Base-by-base conservation (phyloP, 2,888 invertebrate species). In the Rhagonycha lutea region DNA sequence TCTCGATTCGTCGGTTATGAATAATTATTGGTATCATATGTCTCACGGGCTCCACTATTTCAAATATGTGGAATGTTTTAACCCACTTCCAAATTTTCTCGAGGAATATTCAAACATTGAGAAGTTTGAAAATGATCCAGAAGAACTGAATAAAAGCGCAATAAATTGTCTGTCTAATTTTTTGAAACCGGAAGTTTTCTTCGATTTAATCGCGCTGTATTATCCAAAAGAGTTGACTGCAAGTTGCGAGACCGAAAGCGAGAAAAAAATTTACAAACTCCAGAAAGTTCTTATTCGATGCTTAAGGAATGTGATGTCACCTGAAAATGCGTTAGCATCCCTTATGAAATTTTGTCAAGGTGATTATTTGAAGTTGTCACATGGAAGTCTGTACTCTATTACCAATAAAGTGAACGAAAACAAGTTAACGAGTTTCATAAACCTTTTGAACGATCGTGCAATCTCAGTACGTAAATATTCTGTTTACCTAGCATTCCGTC, bases 401-500 rank as follows among this genome's bases (percentile, higher is more conserved):
- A 73, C 29, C 10, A 29, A 47, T n/a, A 60, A 73, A 24, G 32
- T 70, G 1, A 68, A 61, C 0, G 79, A 79, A 71, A 69, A 47
- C 1, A 60, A 77, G 23, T 23, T 78, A 3, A 14, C 24, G 0
- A 3, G 12, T 23, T 67, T 72, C 12, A 47, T 78, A 10, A 60
- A 68, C 14, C 28, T 63, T 28, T 61, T 79, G 10, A 29, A n/a
- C 10, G 61, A 69, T 26, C 29, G 68, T 10, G 28, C 72, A n/a
- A 72, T 78, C 28, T 75, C 76, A 9, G 72, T 71, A 12, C 67
- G 70, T 9, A 79, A 79, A 68, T 73, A 73, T 14, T 24, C 63
- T 8, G 28, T 79, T 10, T 61, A 62, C 61, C 62, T 80, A 3
- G 69, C 69, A 14, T 62, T 23, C 4, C 72, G 68, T 28, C 14